Percentiles rank a stretch among this genome's conserved stretches.
phyloP scores from a whole-genome alignment of 2,113 vertebrate species.

The Martes martes region DNA sequence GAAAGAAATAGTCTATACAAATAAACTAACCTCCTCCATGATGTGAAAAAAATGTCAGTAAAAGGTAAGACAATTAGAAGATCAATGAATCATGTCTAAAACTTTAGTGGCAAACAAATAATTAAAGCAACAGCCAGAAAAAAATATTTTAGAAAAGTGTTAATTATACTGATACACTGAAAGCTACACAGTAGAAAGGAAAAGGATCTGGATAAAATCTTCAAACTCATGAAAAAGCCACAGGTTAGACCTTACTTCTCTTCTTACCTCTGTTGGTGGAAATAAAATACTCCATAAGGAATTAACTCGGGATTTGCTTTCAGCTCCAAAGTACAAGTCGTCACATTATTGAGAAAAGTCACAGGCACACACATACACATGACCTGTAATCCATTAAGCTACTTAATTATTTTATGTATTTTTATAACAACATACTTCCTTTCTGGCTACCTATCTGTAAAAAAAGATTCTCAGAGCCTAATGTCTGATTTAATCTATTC shows the following conservation, averaged over 20 bases:
- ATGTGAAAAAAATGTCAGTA: slow-evolving; percentile 38
- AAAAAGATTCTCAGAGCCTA: not conserved
- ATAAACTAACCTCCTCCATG: not conserved
- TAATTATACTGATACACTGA: slow-evolving; percentile 13
- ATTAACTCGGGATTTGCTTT: not conserved
- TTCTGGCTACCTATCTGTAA: not conserved
- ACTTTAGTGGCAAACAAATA: slow-evolving; percentile 48
- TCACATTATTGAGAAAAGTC: not conserved
- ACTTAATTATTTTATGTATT: not conserved
- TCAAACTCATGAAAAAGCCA: slow-evolving; percentile 3
- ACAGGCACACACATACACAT: fast-evolving
- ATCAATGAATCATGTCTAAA: slow-evolving; percentile 40
- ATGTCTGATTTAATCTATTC: not conserved
- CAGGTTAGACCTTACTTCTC: not conserved
- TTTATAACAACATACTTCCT: not conserved
- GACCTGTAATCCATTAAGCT: not conserved
- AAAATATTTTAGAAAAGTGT: slow-evolving; percentile 9
- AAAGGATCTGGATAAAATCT: slow-evolving; percentile 15
- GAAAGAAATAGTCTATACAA: slow-evolving; percentile 4
- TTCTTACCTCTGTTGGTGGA: not conserved
- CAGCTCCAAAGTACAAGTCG: not conserved
- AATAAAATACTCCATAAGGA: not conserved
- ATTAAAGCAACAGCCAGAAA: slow-evolving; percentile 38
- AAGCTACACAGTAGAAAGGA: not conserved
- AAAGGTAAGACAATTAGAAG: slow-evolving; percentile 54